Conservation (phyloP, 2,888 invertebrate species). For the Pseudanteris insignis region DNA sequence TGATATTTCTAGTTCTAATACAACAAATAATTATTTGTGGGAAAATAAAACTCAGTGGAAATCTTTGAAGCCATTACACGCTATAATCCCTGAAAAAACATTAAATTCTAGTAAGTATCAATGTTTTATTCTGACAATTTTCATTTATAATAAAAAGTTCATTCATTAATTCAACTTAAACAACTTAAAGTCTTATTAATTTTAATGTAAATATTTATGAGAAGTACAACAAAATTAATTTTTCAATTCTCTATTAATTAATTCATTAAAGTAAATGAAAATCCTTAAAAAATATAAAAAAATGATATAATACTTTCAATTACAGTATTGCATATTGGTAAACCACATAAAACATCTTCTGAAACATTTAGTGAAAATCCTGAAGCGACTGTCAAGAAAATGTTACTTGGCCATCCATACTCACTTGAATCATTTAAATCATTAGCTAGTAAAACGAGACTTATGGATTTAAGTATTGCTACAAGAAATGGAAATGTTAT, state of each 20-base stretch:
- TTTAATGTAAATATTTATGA: conserved; percentile 12
- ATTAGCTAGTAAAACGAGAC: conserved; percentile 72
- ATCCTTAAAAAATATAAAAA: too few relatives aligned
- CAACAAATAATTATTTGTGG: conserved; percentile 53
- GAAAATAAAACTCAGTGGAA: conserved; percentile 51
- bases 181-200: too few relatives aligned
- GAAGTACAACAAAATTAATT: too few relatives aligned
- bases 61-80: conserved; percentile 62
- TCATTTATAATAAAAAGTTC: too few relatives aligned
- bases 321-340: conserved; percentile 68
- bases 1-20: conserved; percentile 55
- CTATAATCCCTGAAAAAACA: conserved; percentile 64
- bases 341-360: conserved; percentile 52
- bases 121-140: too few relatives aligned
- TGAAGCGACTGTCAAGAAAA: conserved; percentile 68
- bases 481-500: conserved; percentile 83
- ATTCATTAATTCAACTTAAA: too few relatives aligned
- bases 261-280: too few relatives aligned
- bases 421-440: conserved; percentile 69
- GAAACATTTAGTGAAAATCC: conserved; percentile 58
- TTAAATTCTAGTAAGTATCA: conserved; percentile 58
- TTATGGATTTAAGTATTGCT: conserved; percentile 77
- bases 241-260: too few relatives aligned
- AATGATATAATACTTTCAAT: conserved; percentile 13
- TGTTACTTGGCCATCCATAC: conserved; percentile 68